Percentiles rank a stretch among this genome's conserved stretches.
Conservation (phyloP, 1,140 invertebrate species). For the Bombus soroeensis region DNA sequence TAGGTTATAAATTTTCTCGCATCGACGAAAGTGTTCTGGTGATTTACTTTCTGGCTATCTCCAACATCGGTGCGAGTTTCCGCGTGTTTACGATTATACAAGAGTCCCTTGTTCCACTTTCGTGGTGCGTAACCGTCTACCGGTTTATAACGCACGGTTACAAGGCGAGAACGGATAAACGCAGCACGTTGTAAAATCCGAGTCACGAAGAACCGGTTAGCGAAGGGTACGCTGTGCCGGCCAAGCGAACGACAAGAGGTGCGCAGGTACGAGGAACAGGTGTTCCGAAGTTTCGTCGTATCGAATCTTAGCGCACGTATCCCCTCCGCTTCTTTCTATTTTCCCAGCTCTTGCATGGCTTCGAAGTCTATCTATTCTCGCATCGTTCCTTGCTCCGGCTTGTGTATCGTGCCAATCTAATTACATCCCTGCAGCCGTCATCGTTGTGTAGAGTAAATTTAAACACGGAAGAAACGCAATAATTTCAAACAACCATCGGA, state of each 20-base stretch:
- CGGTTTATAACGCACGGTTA: constrained; percentile 37
- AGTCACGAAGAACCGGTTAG: constrained; percentile 67
- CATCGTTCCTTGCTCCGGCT: neutral
- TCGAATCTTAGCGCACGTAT: neutral
- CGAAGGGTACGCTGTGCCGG: constrained; percentile 16
- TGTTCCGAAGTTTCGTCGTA: constrained; percentile 55
- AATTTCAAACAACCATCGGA: neutral
- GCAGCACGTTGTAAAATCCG: constrained; percentile 56
- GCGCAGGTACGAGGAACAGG: constrained; percentile 59
- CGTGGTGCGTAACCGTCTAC: constrained; percentile 49
- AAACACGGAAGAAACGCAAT: neutral
- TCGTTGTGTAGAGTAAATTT: neutral
- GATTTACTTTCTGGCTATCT: neutral
- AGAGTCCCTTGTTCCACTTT: constrained; percentile 51
- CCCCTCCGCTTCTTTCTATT: neutral
- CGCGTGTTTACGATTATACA: constrained; percentile 39
- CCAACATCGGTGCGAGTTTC: neutral
- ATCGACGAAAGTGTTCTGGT: neutral
- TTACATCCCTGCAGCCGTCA: neutral
- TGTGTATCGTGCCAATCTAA: neutral
- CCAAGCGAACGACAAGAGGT: constrained; percentile 22
- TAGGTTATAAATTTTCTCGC: neutral
- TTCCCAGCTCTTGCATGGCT: neutral
- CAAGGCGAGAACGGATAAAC: constrained; percentile 47
- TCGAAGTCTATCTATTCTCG: neutral